A percentile compares a stretch with the other conserved stretches of the same genome.
phyloP scores from a whole-genome alignment of 1,140 invertebrate genomes.

The Drosophila pachea region DNA sequence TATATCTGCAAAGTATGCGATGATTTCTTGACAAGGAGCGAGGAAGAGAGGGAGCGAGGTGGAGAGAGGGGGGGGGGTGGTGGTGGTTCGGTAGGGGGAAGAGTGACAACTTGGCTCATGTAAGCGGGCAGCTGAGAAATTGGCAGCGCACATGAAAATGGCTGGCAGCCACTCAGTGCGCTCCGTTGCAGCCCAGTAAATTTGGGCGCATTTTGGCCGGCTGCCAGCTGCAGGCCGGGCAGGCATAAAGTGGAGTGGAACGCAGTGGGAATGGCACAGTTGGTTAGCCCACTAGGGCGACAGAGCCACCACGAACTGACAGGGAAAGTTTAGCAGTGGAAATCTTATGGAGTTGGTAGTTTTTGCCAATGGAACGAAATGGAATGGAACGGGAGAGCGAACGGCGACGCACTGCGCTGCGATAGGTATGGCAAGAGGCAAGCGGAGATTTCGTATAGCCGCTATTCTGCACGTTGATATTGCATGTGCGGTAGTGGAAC shows the following conservation, averaged over 20 bases:
- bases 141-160: conserved; percentile 45
- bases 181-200: conserved; percentile 57
- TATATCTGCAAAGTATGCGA: neutral
- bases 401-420: too few species aligned
- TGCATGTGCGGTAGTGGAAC: neutral
- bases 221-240: conserved; percentile 20
- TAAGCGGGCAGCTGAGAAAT: conserved; percentile 55
- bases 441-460: too few species aligned
- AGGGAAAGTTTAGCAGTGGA: too few species aligned
- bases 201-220: conserved; percentile 54
- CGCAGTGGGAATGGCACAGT: too few species aligned
- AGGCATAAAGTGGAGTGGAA: neutral
- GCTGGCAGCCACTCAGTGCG: conserved; percentile 58
- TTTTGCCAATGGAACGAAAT: neutral
- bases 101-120: conserved; percentile 52
- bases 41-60: neutral
- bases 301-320: too few species aligned
- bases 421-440: neutral
- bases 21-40: conserved; percentile 2
- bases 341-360: neutral
- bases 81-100: neutral
- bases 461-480: too few species aligned
- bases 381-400: neutral
- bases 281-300: too few species aligned
- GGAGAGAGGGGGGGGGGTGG: neutral